Base-by-base conservation (phyloP, 2,888 invertebrate genomes). In the Phlogophora meticulosa region DNA sequence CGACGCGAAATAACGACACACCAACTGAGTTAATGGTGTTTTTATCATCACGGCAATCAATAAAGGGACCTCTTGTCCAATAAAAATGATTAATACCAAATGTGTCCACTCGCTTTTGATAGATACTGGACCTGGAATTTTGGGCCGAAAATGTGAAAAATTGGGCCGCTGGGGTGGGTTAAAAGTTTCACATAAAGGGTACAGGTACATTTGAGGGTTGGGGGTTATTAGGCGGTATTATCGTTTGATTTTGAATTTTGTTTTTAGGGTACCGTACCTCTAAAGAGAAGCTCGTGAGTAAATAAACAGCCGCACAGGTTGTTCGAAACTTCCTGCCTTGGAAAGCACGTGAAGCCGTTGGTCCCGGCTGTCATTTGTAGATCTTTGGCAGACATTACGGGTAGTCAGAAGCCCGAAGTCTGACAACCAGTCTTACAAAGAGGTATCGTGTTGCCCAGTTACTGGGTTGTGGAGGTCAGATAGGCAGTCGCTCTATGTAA, bases 81-180 rank as follows among this genome's bases (percentile, higher is more conserved):
- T 92, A 92, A 92, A 92, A 92, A 90, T 93, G 93, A 93, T 93
- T 92, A 92, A 92, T 92, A 88, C 72, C 76, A 83, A 80, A 86
- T 82, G 78, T 86, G 90, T 87, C 89, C 90, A 86, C 86, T 89
- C 86, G 63, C 72, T 64, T 73, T 81, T 92, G 90, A 92, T 91
- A 86, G 88, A 92, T 90, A 87, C 72, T 78, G 76, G 57, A 64
- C 60, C 64, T 61, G 53, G 70, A 81, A 77, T 77, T 80, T 71
- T 52, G 49, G 58, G 58, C 28, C 22, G 43, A 65, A 61, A 67
- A 63, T 71, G 70, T 83, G 74, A 77, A 80, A 82, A 72, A 75
- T 82, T 82, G 66, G 64, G 15, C 43, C 68, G 45, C 17, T 9
- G 57, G 71, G 59, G 52, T 46, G 15, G 57, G 55, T 59, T 49